These are phyloP conservation scores for Odobenus rosmarus DNA, from an alignment of 2,113 vertebrate genomes.

Conservation along the genomic window DNA sequence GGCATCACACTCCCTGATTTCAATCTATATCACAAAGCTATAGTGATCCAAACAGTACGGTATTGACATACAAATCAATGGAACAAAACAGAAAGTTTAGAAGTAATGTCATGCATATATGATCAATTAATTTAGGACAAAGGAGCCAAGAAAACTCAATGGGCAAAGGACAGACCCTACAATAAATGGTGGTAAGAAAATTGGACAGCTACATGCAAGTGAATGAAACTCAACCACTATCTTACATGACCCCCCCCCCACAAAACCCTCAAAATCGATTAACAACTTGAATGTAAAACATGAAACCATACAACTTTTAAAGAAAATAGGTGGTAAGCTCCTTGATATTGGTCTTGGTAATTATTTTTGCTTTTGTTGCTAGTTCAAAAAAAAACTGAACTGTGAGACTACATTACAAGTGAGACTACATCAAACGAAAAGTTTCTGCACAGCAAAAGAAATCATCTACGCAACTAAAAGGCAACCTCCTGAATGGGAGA, in stretches of 20 bases:
- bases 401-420: background rate
- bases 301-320: background rate
- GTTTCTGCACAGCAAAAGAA: background rate
- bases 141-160: background rate
- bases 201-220: background rate
- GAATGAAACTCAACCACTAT: background rate
- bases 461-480: background rate
- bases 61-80: background rate
- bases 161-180: background rate
- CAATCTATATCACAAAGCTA: background rate
- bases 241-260: background rate
- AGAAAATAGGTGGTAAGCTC: background rate
- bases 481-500: background rate
- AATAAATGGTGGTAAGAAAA: background rate
- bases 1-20: background rate
- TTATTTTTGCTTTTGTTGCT: background rate
- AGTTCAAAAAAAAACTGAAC: background rate
- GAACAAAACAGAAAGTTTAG: background rate
- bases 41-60: background rate
- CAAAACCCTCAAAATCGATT: background rate
- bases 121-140: background rate
- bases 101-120: background rate
- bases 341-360: background rate
- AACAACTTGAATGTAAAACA: background rate
- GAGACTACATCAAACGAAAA: background rate